Conservation (phyloP, 2,888 invertebrate genomes). For the Archips xylosteana region DNA sequence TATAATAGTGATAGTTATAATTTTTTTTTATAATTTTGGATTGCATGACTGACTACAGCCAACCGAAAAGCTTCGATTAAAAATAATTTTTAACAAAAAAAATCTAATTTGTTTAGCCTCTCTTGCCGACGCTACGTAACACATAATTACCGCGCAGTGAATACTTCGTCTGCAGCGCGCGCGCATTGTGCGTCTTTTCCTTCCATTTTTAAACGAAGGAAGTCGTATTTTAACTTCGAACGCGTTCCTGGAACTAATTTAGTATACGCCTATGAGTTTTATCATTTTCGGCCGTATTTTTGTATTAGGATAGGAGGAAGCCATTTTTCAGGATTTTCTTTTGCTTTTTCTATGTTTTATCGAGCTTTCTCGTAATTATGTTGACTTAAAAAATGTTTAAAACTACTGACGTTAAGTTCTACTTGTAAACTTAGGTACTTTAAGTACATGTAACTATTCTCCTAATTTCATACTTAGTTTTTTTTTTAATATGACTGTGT, state of each 20-base stretch:
- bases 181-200: conserved; percentile 69
- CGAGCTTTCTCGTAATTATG: not conserved
- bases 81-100: too few relatives aligned
- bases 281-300: conserved; percentile 11
- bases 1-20: too few relatives aligned
- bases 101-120: conserved; percentile 41
- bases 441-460: too few relatives aligned
- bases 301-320: conserved; percentile 62
- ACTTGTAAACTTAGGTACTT: not conserved
- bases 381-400: not conserved
- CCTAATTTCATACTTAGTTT: too few relatives aligned
- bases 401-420: too few relatives aligned
- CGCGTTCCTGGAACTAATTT: conserved; percentile 76
- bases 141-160: conserved; percentile 71
- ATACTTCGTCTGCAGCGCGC: conserved; percentile 72
- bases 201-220: conserved; percentile 77
- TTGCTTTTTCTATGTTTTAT: conserved; percentile 23
- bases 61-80: too few relatives aligned
- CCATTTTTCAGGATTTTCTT: conserved; percentile 62
- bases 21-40: too few relatives aligned
- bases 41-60: too few relatives aligned
- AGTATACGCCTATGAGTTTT: conserved; percentile 56
- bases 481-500: too few relatives aligned
- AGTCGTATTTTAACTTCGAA: conserved; percentile 68
- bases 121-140: conserved; percentile 61